These are phyloP conservation scores for Elymnias hypermnestra DNA, from an alignment of 1,140 invertebrate genomes.

Conservation along the genomic window DNA sequence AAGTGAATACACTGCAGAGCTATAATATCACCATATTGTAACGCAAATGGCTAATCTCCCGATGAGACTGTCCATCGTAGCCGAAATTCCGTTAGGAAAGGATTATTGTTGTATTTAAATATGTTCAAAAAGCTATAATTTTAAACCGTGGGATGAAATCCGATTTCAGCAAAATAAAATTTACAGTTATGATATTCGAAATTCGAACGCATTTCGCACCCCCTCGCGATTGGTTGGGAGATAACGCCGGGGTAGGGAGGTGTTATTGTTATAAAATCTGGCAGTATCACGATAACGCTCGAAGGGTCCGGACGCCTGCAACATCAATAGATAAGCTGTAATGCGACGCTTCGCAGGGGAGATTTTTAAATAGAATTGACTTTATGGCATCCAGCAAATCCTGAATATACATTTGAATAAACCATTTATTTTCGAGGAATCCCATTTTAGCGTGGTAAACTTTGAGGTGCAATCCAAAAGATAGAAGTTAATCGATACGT, in stretches of 20 bases:
- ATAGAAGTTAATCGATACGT: no score
- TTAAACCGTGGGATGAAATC: not conserved
- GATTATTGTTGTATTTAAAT: no score
- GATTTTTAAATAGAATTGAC: slow-evolving; percentile 45
- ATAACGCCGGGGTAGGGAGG: slow-evolving; percentile 45
- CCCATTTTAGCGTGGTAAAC: not conserved
- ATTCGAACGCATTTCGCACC: slow-evolving; percentile 31
- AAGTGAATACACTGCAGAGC: no score
- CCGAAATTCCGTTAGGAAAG: no score
- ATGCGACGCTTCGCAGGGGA: slow-evolving; percentile 43
- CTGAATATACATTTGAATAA: slow-evolving; percentile 10
- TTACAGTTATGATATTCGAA: slow-evolving; percentile 30
- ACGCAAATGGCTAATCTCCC: no score
- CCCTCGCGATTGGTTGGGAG: slow-evolving; percentile 56
- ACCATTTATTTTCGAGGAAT: slow-evolving; percentile 11
- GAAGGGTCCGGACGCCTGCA: slow-evolving; percentile 58
- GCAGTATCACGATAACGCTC: slow-evolving; percentile 58
- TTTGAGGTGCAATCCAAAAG: no score
- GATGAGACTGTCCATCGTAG: no score
- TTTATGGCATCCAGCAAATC: slow-evolving; percentile 37
- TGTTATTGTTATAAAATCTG: slow-evolving; percentile 65
- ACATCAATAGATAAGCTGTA: slow-evolving; percentile 56
- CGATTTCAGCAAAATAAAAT: slow-evolving; percentile 13
- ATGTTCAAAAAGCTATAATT: no score
- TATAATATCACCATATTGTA: no score